Base-by-base conservation (phyloP, 2,888 invertebrate species). In the Sarcophaga variegata region DNA sequence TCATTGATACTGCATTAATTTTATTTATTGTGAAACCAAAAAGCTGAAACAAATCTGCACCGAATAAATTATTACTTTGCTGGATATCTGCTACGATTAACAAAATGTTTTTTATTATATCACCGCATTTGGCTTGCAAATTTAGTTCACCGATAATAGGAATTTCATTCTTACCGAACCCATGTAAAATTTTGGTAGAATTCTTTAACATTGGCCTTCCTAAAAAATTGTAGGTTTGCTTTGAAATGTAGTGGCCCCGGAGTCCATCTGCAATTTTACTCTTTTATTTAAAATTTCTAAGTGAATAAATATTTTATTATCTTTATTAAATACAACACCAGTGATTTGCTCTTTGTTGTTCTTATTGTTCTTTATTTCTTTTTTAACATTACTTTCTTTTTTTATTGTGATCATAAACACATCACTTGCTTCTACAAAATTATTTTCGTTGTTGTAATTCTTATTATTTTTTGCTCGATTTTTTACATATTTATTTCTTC, bases 21-120 rank as follows among this genome's bases (percentile, higher is more conserved):
- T 63, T 6, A 20, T 63, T 4, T 20, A 20, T 80, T 66, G 49
- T 66, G 17, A 72, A 80, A n/a, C 80, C 83, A 47, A 85, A 80
- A 54, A 63, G n/a, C 17, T 83, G 70, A 66, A 88, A 81, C 45
- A 83, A 81, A 12, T 83, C 81, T 11, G 71, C n/a, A 12, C 84
- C 88, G 49, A 88, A 85, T n/a, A 88, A 45, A 77, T 84, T 88
- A 67, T 82, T 49, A n/a, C 81, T 80, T 27, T 64, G n/a, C 64
- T 27, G 10, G 75, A 70, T 37, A 37, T 78, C n/a, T 62, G 20
- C 62, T 8, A 81, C 67, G n/a, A 81, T 59, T 5, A 74, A 17
- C n/a, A 20, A 6, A 6, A 37, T 54, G 5, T 49, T 11, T 63
- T 76, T 70, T 25, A 80, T 25, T 17, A 17, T 70, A 14, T 78